Percentiles rank a stretch among this genome's conserved stretches.
These are phyloP conservation scores for Mus spretus DNA, from an alignment of 2,797 vertebrate species.

Conservation along the genomic window DNA sequence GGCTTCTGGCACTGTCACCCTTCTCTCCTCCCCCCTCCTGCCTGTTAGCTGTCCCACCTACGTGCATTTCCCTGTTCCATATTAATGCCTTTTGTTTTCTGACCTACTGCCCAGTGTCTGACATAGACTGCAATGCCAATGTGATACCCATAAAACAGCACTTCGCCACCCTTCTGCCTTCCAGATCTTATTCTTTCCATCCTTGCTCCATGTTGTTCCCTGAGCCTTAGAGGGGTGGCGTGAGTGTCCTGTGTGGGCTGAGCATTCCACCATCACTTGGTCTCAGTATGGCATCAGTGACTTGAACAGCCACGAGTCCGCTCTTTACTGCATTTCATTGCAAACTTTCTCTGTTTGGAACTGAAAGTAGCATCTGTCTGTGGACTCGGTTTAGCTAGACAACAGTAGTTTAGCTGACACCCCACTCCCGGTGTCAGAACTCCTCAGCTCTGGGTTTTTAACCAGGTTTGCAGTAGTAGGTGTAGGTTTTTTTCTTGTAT, in stretches of 20 bases:
- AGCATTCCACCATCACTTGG: too few species aligned
- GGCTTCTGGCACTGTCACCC: neutral
- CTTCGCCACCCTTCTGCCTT: too few species aligned
- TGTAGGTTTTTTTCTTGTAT: neutral
- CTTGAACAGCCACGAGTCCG: accelerated
- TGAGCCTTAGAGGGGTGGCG: too few species aligned
- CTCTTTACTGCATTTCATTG: neutral
- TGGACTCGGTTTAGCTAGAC: neutral
- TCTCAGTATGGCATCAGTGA: neutral
- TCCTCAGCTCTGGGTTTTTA: neutral
- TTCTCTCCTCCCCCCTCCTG: neutral
- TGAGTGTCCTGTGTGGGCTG: neutral
- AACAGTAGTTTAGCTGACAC: neutral
- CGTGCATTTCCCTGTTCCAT: neutral
- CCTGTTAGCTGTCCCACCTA: neutral
- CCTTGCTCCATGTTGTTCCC: too few species aligned
- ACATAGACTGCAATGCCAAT: neutral
- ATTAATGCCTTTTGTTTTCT: neutral
- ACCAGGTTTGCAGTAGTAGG: neutral
- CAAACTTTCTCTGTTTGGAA: neutral
- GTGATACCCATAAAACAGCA: neutral
- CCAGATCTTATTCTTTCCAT: neutral
- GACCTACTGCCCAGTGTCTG: neutral
- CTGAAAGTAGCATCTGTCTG: neutral
- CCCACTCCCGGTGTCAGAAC: too few species aligned